Evolutionary conservation across 2,888 invertebrate genomes (phyloP), one percentile per base, ranked within the genome.

Genomic region (Stramonita haemastoma): DNA sequence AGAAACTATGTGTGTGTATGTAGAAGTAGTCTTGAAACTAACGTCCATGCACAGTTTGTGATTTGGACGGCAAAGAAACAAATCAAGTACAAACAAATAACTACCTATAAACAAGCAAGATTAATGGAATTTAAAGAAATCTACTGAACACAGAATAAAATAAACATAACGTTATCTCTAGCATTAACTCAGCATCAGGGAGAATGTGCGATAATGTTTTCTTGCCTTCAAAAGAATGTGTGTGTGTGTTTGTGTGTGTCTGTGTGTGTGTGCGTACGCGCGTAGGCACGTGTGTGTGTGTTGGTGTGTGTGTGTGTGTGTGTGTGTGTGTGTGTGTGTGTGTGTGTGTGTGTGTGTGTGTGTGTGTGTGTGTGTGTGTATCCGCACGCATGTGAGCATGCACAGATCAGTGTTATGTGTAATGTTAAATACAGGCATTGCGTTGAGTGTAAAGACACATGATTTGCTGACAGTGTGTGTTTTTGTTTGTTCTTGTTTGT

Each of bases 231-330:
- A n/a, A n/a, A n/a, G n/a, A n/a, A n/a, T 32, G 32, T 73, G 73
- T 46, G 83, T 83, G 36, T 83, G 83, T 36, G 19, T 83, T 22
- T 46, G 46, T 83, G 77, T 73, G 73, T n/a, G n/a, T 73, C n/a
- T 17, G 32, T 32, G 32, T 32, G 32, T 73, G 73, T 73, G 73
- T n/a, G 73, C n/a, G 73, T 73, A n/a, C n/a, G 73, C n/a, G 46
- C 2, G n/a, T 11, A 11, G 8, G 73, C 26, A 4, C 1, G n/a
- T n/a, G 73, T n/a, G 73, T n/a, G 73, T 73, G 22, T n/a, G 32
- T 77, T 13, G 4, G 83, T 46, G 83, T 46, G 83, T 22, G 46
- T 46, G 83, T 46, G 83, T 46, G 83, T 46, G 83, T 22, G 46
- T 83, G 26, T 22, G 83, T 46, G 83, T 46, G 36, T 83, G 5